phyloP scores from a whole-genome alignment of 2,113 vertebrate genomes.

The Neofelis nebulosa region DNA sequence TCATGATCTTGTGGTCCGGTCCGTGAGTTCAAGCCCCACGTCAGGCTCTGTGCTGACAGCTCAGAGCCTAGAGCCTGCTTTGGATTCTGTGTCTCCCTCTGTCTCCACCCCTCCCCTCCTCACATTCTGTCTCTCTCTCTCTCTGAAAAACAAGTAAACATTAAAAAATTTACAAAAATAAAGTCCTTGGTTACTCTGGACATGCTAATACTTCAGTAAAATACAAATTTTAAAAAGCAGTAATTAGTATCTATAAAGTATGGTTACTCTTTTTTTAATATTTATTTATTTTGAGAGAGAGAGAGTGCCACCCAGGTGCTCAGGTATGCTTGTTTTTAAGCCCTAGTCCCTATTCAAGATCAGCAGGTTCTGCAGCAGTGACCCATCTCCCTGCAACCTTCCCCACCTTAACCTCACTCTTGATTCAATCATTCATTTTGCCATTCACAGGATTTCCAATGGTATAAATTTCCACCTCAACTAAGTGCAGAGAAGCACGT shows the following conservation, averaged over 20 bases:
- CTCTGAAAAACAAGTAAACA: too few relatives aligned
- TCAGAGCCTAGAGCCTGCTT: too few relatives aligned
- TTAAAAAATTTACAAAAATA: too few relatives aligned
- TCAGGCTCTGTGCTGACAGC: too few relatives aligned
- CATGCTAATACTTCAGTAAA: constrained; percentile 34
- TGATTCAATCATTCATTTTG: constrained; percentile 43
- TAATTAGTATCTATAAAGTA: neutral
- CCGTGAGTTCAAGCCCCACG: too few relatives aligned
- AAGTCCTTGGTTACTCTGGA: neutral
- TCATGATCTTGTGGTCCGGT: too few relatives aligned
- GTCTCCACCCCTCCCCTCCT: too few relatives aligned
- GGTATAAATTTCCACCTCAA: constrained; percentile 16
- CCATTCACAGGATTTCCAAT: constrained; percentile 52
- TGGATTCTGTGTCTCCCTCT: too few relatives aligned
- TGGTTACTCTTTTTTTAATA: neutral
- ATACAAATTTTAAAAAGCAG: neutral
- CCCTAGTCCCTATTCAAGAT: neutral
- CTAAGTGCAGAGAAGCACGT: constrained; percentile 27
- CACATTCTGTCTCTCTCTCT: too few relatives aligned
- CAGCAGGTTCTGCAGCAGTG: neutral
- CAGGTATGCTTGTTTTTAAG: neutral
- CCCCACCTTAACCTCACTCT: neutral
- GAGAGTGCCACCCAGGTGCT: too few relatives aligned
- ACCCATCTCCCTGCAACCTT: neutral
- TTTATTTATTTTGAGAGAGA: too few relatives aligned